phyloP scores from a whole-genome alignment of 1,140 invertebrate species.

The Melipona quadrifasciata region DNA sequence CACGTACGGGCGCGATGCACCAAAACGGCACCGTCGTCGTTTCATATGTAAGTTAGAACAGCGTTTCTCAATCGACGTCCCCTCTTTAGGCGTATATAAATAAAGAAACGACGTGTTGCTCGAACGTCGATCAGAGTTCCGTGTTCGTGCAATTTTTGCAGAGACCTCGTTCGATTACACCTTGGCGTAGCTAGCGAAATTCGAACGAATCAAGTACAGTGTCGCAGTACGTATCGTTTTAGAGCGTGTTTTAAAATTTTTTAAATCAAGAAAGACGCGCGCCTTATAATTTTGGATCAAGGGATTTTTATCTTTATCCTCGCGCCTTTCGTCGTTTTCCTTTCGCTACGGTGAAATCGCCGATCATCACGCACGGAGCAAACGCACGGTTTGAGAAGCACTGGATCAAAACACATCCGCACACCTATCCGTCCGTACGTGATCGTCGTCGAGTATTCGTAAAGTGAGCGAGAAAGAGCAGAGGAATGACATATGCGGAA shows the following conservation, averaged over 20 bases:
- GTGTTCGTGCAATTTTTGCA: no score
- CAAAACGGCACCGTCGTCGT: constrained; percentile 28
- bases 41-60: constrained; percentile 30
- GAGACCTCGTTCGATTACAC: no score
- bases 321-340: background rate
- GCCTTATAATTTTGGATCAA: background rate
- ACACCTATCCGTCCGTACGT: constrained; percentile 49
- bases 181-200: no score
- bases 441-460: constrained; percentile 54
- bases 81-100: background rate
- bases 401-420: constrained; percentile 32
- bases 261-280: no score
- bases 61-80: constrained; percentile 23
- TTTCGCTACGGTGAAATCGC: no score
- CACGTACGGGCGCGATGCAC: constrained; percentile 15
- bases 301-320: background rate
- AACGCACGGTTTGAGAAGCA: constrained; percentile 24
- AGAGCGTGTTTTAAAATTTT: no score
- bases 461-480: constrained; percentile 62
- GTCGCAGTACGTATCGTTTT: no score
- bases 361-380: background rate
- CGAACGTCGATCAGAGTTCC: no score
- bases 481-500: constrained; percentile 75
- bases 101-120: background rate
- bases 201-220: no score